Conservation (phyloP, 2,888 invertebrate species). For the Lasioglossum leucozonium region DNA sequence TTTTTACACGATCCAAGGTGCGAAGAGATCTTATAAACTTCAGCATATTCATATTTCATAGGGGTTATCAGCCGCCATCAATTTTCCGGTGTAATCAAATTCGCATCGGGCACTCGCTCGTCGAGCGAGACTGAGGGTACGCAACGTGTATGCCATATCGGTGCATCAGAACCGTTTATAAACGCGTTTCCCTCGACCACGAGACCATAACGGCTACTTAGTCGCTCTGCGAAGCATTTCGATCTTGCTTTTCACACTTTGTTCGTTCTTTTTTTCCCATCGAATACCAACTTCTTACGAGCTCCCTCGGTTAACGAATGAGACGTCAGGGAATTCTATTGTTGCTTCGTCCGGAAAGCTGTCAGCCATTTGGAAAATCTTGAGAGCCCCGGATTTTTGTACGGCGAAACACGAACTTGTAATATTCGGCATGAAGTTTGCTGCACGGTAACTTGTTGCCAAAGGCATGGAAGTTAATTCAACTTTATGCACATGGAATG, state of each 20-base stretch:
- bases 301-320: background rate
- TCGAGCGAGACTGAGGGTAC: background rate
- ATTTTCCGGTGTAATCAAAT: constrained; percentile 44
- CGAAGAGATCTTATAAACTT: constrained; percentile 35
- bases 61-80: constrained; percentile 42
- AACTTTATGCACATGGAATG: background rate
- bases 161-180: constrained; percentile 38
- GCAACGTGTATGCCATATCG: constrained; percentile 15
- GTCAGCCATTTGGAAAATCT: background rate
- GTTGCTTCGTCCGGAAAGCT: background rate
- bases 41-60: constrained; percentile 46
- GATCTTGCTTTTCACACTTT: constrained; percentile 15
- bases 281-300: background rate
- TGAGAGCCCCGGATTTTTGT: background rate
- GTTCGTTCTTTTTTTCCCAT: background rate
- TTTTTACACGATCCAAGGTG: constrained; percentile 4
- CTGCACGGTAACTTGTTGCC: background rate
- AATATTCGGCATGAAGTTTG: background rate
- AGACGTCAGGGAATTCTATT: background rate
- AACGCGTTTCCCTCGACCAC: constrained; percentile 36
- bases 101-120: constrained; percentile 31
- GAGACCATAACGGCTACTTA: constrained; percentile 41
- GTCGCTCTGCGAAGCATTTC: constrained; percentile 31
- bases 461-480: background rate
- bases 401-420: background rate